Percentiles rank a stretch among this genome's conserved stretches.
Evolutionary conservation across 2,113 vertebrate species (phyloP).

Genomic region (Otolemur garnettii): DNA sequence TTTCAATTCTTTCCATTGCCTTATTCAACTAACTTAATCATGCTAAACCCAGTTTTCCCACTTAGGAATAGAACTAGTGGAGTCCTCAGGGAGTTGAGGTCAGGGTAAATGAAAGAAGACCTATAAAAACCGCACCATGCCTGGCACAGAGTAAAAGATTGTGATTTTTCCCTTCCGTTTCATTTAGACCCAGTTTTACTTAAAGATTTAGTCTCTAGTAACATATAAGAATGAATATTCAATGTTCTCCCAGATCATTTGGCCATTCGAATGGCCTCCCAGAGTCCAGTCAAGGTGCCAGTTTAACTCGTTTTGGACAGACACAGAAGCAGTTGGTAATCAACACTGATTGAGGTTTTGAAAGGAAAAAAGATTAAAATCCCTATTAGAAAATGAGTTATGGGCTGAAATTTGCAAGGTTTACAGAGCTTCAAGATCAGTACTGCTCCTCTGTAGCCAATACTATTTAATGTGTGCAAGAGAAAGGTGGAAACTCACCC

Average conservation of each 20-base stretch:
- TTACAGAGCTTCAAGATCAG: constrained; percentile 42
- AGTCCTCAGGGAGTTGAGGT: constrained; percentile 19
- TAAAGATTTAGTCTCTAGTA: constrained; percentile 3
- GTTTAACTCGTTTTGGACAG: constrained; percentile 65
- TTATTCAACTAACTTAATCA: not conserved
- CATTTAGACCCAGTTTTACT: constrained; percentile 52
- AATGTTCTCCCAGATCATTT: constrained; percentile 5
- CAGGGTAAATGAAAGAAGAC: constrained; percentile 12
- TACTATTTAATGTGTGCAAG: not conserved
- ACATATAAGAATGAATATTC: constrained; percentile 38
- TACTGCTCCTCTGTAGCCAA: constrained; percentile 12
- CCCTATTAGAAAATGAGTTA: constrained; percentile 58
- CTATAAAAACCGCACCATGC: constrained; percentile 24
- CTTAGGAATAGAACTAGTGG: not conserved
- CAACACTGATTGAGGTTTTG: not conserved
- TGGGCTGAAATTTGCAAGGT: constrained; percentile 65
- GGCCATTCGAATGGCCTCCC: constrained; percentile 7
- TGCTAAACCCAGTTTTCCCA: not conserved
- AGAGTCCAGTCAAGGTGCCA: not conserved
- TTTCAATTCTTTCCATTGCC: not conserved
- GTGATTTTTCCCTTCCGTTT: not conserved
- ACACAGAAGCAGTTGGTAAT: constrained; percentile 36
- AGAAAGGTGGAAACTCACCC: not conserved
- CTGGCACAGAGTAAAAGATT: constrained; percentile 7
- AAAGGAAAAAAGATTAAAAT: constrained; percentile 53